Percentiles rank a stretch among this genome's conserved stretches.
Conservation (phyloP, 2,888 invertebrate genomes). For the Aleiodes leptofemur region DNA sequence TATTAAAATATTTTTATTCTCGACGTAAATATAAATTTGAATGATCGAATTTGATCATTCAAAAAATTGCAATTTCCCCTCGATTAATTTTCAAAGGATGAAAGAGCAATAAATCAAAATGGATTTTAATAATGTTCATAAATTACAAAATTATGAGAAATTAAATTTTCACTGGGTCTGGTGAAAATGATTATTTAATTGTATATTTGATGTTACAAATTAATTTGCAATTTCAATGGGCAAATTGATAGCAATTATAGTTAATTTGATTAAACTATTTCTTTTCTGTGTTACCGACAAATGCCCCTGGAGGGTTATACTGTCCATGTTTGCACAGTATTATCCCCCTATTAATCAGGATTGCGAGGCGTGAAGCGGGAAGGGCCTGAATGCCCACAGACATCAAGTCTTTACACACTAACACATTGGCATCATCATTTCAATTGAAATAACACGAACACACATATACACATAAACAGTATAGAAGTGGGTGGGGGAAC, state of each 20-base stretch:
- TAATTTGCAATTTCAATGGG: background rate
- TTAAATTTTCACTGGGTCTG: no score
- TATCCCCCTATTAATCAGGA: conserved; percentile 71
- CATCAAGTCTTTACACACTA: conserved; percentile 4
- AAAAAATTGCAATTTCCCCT: background rate
- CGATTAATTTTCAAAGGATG: no score
- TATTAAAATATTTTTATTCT: background rate
- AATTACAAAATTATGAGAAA: background rate
- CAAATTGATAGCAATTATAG: conserved; percentile 19
- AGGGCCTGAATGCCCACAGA: conserved; percentile 40
- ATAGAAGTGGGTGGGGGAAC: no score
- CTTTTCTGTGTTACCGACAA: background rate
- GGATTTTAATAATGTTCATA: background rate
- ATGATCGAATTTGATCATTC: conserved; percentile 2
- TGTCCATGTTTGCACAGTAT: conserved; percentile 67
- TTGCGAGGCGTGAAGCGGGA: conserved; percentile 53
- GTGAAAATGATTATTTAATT: background rate
- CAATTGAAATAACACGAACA: conserved; percentile 58
- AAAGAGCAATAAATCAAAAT: no score
- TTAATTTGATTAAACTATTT: conserved; percentile 21
- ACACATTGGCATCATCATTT: conserved; percentile 49
- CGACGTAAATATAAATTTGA: conserved; percentile 6
- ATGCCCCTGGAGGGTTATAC: conserved; percentile 52
- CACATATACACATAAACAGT: conserved; percentile 38
- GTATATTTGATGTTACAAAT: conserved; percentile 7